phyloP scores from a whole-genome alignment of 2,888 invertebrate genomes.

The Pycnomerus fuliginosus region DNA sequence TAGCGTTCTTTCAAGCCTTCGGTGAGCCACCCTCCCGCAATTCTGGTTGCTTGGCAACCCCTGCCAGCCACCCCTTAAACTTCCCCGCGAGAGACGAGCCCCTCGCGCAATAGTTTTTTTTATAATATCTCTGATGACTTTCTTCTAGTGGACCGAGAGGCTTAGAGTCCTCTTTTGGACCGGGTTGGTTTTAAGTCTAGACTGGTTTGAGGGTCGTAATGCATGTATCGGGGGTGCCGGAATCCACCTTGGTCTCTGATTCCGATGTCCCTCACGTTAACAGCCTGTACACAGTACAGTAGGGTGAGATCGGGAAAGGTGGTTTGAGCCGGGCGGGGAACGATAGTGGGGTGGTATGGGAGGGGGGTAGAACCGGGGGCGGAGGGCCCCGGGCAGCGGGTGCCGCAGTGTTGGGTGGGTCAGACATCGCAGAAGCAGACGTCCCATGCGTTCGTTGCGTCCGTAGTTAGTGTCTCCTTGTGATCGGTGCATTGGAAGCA shows the following conservation, averaged over 20 bases:
- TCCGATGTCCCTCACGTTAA: conserved; percentile 16
- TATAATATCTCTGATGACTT: conserved; percentile 24
- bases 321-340: conserved; percentile 40
- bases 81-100: conserved; percentile 33
- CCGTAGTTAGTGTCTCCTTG: conserved; percentile 15
- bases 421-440: conserved; percentile 50
- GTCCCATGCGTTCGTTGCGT: conserved; percentile 37
- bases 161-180: conserved; percentile 16
- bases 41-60: conserved; percentile 46
- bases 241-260: conserved; percentile 6
- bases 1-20: conserved; percentile 19
- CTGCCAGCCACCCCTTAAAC: conserved; percentile 47
- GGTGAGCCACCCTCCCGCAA: conserved; percentile 36
- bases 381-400: conserved; percentile 54
- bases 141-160: conserved; percentile 19
- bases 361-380: conserved; percentile 48
- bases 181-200: neutral
- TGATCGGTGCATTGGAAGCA: conserved; percentile 8
- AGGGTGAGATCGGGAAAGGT: conserved; percentile 28
- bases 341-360: conserved; percentile 53
- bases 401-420: conserved; percentile 55
- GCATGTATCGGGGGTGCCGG: conserved; percentile 10
- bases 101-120: conserved; percentile 28
- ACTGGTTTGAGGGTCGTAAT: neutral
- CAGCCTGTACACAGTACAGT: conserved; percentile 13